A percentile compares a stretch with the other conserved stretches of the same genome.
Evolutionary conservation across 2,113 vertebrate genomes (phyloP).

Genomic region (Edolisoma coerulescens): DNA sequence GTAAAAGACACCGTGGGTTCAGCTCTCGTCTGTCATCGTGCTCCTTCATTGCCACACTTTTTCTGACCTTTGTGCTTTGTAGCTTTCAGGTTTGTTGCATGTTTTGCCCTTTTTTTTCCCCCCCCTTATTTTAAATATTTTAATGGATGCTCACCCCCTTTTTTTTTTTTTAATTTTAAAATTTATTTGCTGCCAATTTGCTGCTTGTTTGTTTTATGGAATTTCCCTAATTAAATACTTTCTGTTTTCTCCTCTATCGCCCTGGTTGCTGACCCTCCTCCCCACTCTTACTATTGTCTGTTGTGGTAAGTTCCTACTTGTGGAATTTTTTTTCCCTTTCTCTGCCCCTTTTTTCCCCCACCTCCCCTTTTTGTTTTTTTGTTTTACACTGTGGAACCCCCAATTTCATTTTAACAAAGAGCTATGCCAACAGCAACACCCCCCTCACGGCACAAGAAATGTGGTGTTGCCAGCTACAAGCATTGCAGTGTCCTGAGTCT

Average conservation of each 20-base stretch:
- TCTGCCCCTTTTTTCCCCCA: neutral
- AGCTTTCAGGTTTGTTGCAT: conserved; percentile 73
- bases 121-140: conserved; percentile 65
- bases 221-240: conserved; percentile 96
- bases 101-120: conserved; percentile 36
- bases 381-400: conserved; percentile 64
- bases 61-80: conserved; percentile 67
- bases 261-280: conserved; percentile 97
- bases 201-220: conserved; percentile 84
- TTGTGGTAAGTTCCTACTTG: conserved; percentile 99
- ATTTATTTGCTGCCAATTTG: conserved; percentile 79
- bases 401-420: conserved; percentile 67
- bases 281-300: conserved; percentile 99
- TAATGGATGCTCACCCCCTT: conserved; percentile 67
- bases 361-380: neutral
- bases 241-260: conserved; percentile 97
- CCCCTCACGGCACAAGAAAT: neutral
- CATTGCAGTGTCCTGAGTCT: neutral
- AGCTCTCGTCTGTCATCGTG: conserved; percentile 60
- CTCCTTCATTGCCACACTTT: conserved; percentile 62
- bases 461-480: conserved; percentile 32
- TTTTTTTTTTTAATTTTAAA: conserved; percentile 54
- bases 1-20: conserved; percentile 67
- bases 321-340: conserved; percentile 65
- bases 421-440: conserved; percentile 66